Base-by-base conservation (phyloP, 2,888 invertebrate genomes). In the Leucophenga montana region DNA sequence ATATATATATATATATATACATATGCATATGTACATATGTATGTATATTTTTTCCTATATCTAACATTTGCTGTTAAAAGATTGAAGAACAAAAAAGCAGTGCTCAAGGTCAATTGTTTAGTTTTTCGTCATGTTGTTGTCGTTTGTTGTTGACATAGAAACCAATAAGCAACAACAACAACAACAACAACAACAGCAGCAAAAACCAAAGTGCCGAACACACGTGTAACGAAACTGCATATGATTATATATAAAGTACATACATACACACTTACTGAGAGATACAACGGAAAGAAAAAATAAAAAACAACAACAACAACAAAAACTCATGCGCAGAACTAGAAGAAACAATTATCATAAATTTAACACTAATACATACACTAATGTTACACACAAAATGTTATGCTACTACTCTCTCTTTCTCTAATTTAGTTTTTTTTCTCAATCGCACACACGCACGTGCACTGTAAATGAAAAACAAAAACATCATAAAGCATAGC, bases 71-170 rank as follows among this genome's bases (percentile, higher is more conserved):
- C 27, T 27, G 4, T 27, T 27, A 4, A 27, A 27, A 27, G 3
- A 27, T 27, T 27, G 27, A 39, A 11, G 9, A 11, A 8, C 39
- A 48, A 48, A 20, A 48, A 11, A 65, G 44, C 39, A 67, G 13
- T 33, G 56, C 46, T 54, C 80, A 80, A 80, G 80, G 80, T 82
- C 82, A 80, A 74, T 78, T 75, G 68, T 73, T 27, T 13, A 27
- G 57, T 57, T 57, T 57, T 57, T 27, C 18, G 71, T 78, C 14
- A 27, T 31, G 50, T 57, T 18, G 22, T 57, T 16, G 70, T 79
- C 18, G 16, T 39, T 33, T 14, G 54, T n/a, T 39, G 83, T 82
- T 82, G 83, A 82, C 80, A 80, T 80, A 79, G 83, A 83, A 80
- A 83, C 83, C 75, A 74, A 71, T 56, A 44, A 33, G 67, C 22